A percentile compares a stretch with the other conserved stretches of the same genome.
Evolutionary conservation across 35 echinoderm and acorn worm genomes (phyloP).

Genomic region (Amphiura filiformis): DNA sequence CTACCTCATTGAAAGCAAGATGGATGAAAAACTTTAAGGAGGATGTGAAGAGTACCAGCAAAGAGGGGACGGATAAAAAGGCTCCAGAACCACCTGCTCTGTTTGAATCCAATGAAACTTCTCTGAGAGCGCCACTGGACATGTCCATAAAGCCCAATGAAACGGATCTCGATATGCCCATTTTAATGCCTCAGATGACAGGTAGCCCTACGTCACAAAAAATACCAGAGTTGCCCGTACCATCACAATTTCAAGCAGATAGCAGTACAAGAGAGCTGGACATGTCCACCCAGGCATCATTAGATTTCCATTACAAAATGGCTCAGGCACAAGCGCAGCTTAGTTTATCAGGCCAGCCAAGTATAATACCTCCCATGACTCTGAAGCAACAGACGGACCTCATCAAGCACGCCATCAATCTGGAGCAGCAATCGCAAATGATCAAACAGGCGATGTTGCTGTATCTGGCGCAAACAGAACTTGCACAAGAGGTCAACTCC

Average conservation of each 20-base stretch:
- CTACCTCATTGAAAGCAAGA: not conserved
- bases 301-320: not conserved
- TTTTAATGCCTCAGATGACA: too few species aligned
- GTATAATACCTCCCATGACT: not conserved
- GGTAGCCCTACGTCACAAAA: too few species aligned
- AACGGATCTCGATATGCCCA: too few species aligned
- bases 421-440: not conserved
- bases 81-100: too few species aligned
- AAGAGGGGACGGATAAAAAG: not conserved
- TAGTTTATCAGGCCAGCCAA: not conserved
- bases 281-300: not conserved
- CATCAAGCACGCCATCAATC: not conserved
- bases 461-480: not conserved
- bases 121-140: too few species aligned
- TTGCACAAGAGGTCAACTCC: not conserved
- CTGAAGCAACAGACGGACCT: not conserved
- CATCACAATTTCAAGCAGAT: too few species aligned
- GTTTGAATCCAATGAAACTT: too few species aligned
- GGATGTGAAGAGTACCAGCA: not conserved
- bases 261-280: too few species aligned
- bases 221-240: too few species aligned
- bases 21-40: not conserved
- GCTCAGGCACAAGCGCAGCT: not conserved
- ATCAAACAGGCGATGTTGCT: not conserved
- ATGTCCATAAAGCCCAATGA: too few species aligned